phyloP scores from a whole-genome alignment of 1,140 invertebrate species.

The Holcopasites calliopsidis region DNA sequence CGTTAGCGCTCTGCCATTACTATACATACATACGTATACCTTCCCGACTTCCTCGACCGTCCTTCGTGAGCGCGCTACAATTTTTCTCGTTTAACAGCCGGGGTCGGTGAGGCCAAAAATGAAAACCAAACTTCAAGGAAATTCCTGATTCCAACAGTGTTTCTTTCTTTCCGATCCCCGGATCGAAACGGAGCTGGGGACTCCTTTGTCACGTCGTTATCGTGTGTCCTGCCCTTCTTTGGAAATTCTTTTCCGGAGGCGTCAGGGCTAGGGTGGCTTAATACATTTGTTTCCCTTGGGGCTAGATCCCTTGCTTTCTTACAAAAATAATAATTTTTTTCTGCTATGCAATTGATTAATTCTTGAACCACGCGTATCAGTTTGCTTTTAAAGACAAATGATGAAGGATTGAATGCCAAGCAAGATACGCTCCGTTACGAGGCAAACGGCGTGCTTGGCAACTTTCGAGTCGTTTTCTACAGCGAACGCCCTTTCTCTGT shows the following conservation, averaged over 20 bases:
- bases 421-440: constrained; percentile 27
- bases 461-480: constrained; percentile 57
- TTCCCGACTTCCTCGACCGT: constrained; percentile 49
- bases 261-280: too few relatives aligned
- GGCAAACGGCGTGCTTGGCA: constrained; percentile 30
- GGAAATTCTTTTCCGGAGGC: too few relatives aligned
- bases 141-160: constrained; percentile 20
- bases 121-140: constrained; percentile 49
- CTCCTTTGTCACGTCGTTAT: neutral
- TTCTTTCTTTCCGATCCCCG: neutral
- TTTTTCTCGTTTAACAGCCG: constrained; percentile 56
- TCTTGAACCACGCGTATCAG: too few relatives aligned
- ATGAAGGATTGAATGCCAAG: neutral
- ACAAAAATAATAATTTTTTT: too few relatives aligned
- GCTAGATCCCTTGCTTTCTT: too few relatives aligned
- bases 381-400: too few relatives aligned
- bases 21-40: constrained; percentile 1
- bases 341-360: too few relatives aligned
- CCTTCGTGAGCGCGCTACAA: constrained; percentile 52
- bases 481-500: constrained; percentile 54
- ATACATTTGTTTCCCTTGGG: too few relatives aligned
- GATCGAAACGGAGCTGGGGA: neutral
- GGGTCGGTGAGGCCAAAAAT: constrained; percentile 19
- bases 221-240: neutral
- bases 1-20: constrained; percentile 24